Percentiles rank a stretch among this genome's conserved stretches.
These are phyloP conservation scores for Dissostichus mawsoni DNA, from an alignment of 2,113 vertebrate species.

Conservation along the genomic window DNA sequence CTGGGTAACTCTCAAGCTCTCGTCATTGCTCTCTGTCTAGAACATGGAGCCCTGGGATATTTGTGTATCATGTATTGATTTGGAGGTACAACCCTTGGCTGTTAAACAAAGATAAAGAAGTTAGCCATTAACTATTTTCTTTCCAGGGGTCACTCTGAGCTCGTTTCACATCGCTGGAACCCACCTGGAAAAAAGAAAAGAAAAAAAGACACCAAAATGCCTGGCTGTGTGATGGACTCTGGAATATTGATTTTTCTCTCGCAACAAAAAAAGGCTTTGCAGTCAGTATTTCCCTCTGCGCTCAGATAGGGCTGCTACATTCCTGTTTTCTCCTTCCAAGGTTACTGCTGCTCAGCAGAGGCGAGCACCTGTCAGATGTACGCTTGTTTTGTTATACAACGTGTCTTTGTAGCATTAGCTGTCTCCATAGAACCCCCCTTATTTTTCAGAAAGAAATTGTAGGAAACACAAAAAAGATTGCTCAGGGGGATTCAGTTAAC, in stretches of 20 bases:
- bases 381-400: slow-evolving; percentile 68
- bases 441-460: slow-evolving; percentile 25
- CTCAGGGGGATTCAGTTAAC: slow-evolving; percentile 39
- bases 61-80: slow-evolving; percentile 85
- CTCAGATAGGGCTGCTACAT: slow-evolving; percentile 76
- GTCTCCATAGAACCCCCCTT: slow-evolving; percentile 23
- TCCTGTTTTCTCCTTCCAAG: slow-evolving; percentile 83
- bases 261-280: slow-evolving; percentile 64
- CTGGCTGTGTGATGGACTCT: slow-evolving; percentile 77
- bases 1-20: slow-evolving; percentile 67
- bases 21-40: slow-evolving; percentile 59
- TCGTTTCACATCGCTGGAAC: slow-evolving; percentile 80
- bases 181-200: slow-evolving; percentile 36
- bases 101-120: slow-evolving; percentile 83
- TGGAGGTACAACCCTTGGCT: slow-evolving; percentile 82
- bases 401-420: slow-evolving; percentile 65
- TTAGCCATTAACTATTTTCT: slow-evolving; percentile 83
- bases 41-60: slow-evolving; percentile 81
- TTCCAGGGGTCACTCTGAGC: slow-evolving; percentile 75
- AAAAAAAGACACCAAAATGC: slow-evolving; percentile 55
- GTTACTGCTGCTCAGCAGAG: slow-evolving; percentile 72
- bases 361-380: slow-evolving; percentile 80
- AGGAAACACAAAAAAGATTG: slow-evolving; percentile 23
- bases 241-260: slow-evolving; percentile 82
- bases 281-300: slow-evolving; percentile 72